Conservation (phyloP, 2,797 vertebrate genomes). For the Protonibea diacanthus region DNA sequence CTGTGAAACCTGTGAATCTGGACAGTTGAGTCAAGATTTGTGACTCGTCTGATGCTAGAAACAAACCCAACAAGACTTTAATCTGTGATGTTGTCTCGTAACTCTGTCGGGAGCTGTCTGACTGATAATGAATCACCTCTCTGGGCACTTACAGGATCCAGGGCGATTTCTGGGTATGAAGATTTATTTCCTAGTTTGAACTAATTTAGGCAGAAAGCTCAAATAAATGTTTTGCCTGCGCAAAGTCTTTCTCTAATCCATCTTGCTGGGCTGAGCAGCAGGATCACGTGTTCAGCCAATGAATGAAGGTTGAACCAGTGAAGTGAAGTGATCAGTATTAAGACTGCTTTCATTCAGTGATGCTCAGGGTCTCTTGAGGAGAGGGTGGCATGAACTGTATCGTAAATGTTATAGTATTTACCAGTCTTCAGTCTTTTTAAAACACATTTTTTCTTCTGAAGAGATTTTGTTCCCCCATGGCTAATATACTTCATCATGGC, state of each 20-base stretch:
- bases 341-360: constrained; percentile 1
- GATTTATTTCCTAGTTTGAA: constrained; percentile 43
- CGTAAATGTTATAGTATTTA: constrained; percentile 8
- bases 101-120: constrained; percentile 51
- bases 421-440: constrained; percentile 3
- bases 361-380: constrained; percentile 16
- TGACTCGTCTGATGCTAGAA: constrained; percentile 38
- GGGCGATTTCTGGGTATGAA: constrained; percentile 45
- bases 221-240: constrained; percentile 21
- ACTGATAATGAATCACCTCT: constrained; percentile 57
- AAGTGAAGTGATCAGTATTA: background rate
- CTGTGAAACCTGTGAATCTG: constrained; percentile 19
- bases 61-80: constrained; percentile 59
- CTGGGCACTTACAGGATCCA: constrained; percentile 32
- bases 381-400: background rate
- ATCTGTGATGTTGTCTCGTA: constrained; percentile 59
- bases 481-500: constrained; percentile 12
- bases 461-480: constrained; percentile 5
- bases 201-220: constrained; percentile 37
- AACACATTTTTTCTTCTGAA: constrained; percentile 15
- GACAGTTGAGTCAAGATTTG: constrained; percentile 47
- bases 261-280: constrained; percentile 9
- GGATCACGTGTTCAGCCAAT: constrained; percentile 5
- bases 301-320: constrained; percentile 16
- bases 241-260: constrained; percentile 1